Base-by-base conservation (phyloP, 2,113 vertebrate species). In the Apistogramma diplotaenia region DNA sequence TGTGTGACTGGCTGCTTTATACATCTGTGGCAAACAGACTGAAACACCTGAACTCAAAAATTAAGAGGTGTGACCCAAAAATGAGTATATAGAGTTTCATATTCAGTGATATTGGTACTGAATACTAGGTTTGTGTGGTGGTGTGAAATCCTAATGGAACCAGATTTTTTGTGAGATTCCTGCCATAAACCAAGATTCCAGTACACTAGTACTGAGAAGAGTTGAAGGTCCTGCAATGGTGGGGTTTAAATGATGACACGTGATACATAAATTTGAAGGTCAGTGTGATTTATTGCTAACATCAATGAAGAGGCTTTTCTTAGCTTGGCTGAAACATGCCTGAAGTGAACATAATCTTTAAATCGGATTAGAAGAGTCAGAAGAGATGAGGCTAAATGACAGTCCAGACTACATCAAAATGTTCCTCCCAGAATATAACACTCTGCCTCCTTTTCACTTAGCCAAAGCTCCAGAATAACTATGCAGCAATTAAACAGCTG, bases 401-500 rank as follows among this genome's bases (percentile, higher is more conserved):
- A n/a, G 43, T 70, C 23, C 25, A 3, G 43, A 11, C 65, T 31
- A n/a, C 65, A 1, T 70, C 25, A 51, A 70, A 70, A 8, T 13
- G 62, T 49, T 16, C 40, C 25, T 19, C 43, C 10, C 16, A 49
- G 25, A 70, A 70, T 70, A 70, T 51, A 70, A 70, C 40, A 49
- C 43, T 16, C 10, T 0, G 4, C 8, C 33, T 27, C 49, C n/a
- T 3, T 46, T 51, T 55, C 29, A 2, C n/a, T 51, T 21, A 60
- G 57, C 60, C 35, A 65, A 27, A 35, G 72, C 61, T 62, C 56
- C 57, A 27, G 27, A 86, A 31, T 57, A 85, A 79, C 56, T 82
- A 84, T 65, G 72, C 65, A 43, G 23, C 57, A 72, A 57, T 79
- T 71, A 62, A 89, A 74, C 43, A 81, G 75, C 78, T 27, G 78